phyloP scores from a whole-genome alignment of 2,113 vertebrate genomes.

The Erinaceus europaeus region DNA sequence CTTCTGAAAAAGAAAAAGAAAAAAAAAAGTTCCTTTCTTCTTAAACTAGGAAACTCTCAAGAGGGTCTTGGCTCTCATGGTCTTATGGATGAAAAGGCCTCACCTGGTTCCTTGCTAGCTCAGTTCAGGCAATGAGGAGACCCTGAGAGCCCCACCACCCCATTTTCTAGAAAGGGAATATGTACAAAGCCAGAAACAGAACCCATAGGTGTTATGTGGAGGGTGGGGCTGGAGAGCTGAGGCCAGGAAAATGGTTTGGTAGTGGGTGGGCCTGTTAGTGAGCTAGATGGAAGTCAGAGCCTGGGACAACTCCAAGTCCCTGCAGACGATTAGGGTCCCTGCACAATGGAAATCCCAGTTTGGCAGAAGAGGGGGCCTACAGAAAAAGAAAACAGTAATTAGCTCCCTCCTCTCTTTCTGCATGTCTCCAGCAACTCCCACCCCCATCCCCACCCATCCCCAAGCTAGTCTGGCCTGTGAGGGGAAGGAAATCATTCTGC shows the following conservation, averaged over 20 bases:
- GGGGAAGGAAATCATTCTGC: neutral
- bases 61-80: neutral
- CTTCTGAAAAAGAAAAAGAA: too few relatives aligned
- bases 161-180: too few relatives aligned
- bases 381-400: conserved; percentile 60
- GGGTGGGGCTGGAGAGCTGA: neutral
- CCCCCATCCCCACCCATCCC: accelerated
- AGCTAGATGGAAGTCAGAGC: neutral
- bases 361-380: conserved; percentile 57
- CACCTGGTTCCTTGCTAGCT: neutral
- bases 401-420: neutral
- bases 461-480: neutral
- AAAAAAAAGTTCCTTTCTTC: too few relatives aligned
- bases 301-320: conserved; percentile 66
- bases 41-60: neutral
- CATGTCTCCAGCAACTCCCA: neutral
- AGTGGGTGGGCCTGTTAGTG: too few relatives aligned
- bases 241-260: neutral
- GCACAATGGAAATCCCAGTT: conserved; percentile 30
- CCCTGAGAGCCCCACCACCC: too few relatives aligned
- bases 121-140: too few relatives aligned
- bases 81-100: neutral
- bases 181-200: too few relatives aligned
- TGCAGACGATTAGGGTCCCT: conserved; percentile 45
- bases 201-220: too few relatives aligned